Evolutionary conservation across 1,140 invertebrate genomes (phyloP).

Genomic region (Nasonia vitripennis): DNA sequence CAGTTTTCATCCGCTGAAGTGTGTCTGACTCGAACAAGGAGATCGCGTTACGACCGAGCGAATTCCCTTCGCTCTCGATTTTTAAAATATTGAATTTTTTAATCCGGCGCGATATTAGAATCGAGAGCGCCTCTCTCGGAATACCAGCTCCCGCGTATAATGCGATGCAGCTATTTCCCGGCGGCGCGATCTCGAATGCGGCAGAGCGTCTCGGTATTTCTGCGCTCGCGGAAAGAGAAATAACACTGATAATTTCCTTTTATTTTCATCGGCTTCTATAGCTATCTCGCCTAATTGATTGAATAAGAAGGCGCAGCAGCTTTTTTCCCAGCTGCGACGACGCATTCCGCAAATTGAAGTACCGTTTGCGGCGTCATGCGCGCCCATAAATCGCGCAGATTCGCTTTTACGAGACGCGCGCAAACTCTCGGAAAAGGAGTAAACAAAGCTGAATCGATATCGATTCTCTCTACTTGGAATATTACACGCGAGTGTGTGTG

Average conservation of each 20-base stretch:
- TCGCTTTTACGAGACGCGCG: not conserved
- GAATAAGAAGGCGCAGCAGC: not conserved
- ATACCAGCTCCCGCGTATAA: too few relatives aligned
- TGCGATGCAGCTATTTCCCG: not conserved
- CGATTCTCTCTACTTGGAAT: not conserved
- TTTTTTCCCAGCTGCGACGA: not conserved
- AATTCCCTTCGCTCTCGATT: not conserved
- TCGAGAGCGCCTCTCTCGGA: not conserved
- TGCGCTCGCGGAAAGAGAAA: not conserved
- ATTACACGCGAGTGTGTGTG: too few relatives aligned
- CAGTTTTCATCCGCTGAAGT: not conserved
- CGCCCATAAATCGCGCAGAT: not conserved
- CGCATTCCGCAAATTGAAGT: conserved; percentile 2
- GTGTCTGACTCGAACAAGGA: not conserved
- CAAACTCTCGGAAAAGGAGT: not conserved
- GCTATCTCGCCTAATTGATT: not conserved
- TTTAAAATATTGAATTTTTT: not conserved
- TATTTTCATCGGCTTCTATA: not conserved
- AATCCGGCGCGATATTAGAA: not conserved
- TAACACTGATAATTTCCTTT: not conserved
- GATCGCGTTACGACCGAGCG: not conserved
- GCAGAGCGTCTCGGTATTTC: not conserved
- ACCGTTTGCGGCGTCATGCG: not conserved
- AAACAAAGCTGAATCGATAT: conserved; percentile 14
- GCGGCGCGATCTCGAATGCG: not conserved